Evolutionary conservation across 2,888 invertebrate genomes (phyloP), one percentile per base, ranked within the genome.

Genomic region (Lycocerus yunnanus): DNA sequence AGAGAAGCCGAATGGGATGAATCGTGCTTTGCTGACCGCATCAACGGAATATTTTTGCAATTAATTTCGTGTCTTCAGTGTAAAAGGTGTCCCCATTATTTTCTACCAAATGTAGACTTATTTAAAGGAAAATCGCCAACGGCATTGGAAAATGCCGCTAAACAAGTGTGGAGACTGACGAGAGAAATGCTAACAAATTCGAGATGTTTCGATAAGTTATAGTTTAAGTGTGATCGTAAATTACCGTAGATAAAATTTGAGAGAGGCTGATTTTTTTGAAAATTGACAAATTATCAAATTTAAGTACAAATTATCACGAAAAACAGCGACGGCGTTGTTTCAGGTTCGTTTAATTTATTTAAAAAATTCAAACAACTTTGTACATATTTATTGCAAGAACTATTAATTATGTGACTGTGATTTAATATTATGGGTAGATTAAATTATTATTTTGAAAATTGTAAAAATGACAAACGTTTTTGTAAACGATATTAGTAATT

Each of bases 11-110:
- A 98, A 85, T 98, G 98, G 98, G 96, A 96, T 86, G 97, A 98
- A 85, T 90, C 92, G 1, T 94, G 94, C 78, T 91, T 97, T 76
- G 97, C 95, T 0, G 97, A 98, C 88, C 90, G 97, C 68, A 93
- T 97, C 83, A 96, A 96, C 86, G 97, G 97, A 1, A 96, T 98
- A 78, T 94, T 98, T 80, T 90, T 98, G 78, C 98, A 98, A 88
- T 88, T 98, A 83, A 98, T 98, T 83, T 97, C 97, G n/a, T 97
- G 97, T 85, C 91, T 98, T 79, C 97, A 98, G 88, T 98, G 97
- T 86, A 92, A 97, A 66, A 90, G 96, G 71, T 98, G 97, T 87
- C 97, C 97, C 20, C 97, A 98, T 88, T 98, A 98, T 86, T 98
- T 98, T 88, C 90, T 98, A 74, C 97, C 97, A 13, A 94, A 94